Evolutionary conservation across 2,113 vertebrate species (phyloP).

Genomic region (Pachypanchax playfairii): DNA sequence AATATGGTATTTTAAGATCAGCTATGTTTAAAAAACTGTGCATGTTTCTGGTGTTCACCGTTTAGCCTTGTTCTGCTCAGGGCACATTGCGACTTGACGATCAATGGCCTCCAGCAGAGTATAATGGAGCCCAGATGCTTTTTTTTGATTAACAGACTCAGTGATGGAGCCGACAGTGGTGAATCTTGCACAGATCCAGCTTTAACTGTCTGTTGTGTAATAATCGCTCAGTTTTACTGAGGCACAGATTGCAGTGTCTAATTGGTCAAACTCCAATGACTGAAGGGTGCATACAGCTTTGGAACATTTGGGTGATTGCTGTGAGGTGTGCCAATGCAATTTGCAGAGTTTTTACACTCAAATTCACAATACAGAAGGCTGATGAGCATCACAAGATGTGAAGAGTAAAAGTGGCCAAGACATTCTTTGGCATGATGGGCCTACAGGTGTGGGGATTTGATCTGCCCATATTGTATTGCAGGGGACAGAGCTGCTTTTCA

Average conservation of each 20-base stretch:
- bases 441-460: conserved; percentile 55
- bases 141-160: conserved; percentile 74
- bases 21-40: conserved; percentile 24
- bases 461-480: conserved; percentile 38
- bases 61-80: conserved; percentile 30
- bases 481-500: conserved; percentile 27
- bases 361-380: conserved; percentile 39
- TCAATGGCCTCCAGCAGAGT: conserved; percentile 64
- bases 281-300: conserved; percentile 22
- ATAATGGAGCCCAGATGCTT: conserved; percentile 72
- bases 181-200: conserved; percentile 45
- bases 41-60: conserved; percentile 24
- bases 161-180: conserved; percentile 57
- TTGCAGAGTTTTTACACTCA: conserved; percentile 56
- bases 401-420: conserved; percentile 33
- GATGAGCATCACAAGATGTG: conserved; percentile 38
- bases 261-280: conserved; percentile 63
- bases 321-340: conserved; percentile 55
- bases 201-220: conserved; percentile 52
- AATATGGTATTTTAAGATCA: conserved; percentile 14
- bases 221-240: conserved; percentile 59
- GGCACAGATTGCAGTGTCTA: conserved; percentile 59
- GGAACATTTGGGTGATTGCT: conserved; percentile 37
- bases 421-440: conserved; percentile 34
- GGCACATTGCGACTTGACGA: conserved; percentile 49